Conservation (phyloP, 2,797 vertebrate genomes). For the Hydrocynus forskahlii region DNA sequence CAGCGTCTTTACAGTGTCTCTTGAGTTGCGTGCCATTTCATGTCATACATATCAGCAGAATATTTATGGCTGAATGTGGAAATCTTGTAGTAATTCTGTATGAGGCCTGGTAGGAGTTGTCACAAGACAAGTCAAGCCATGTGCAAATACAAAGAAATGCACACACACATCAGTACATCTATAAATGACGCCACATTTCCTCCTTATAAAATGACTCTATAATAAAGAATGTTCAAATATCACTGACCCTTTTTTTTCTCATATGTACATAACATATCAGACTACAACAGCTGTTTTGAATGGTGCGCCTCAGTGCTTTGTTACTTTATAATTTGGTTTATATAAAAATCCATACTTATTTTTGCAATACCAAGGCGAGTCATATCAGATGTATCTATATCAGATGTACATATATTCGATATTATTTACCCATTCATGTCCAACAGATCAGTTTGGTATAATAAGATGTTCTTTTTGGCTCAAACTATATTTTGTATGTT, state of each 20-base stretch:
- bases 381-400: not conserved
- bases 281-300: not conserved
- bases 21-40: not conserved
- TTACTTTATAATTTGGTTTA: not conserved
- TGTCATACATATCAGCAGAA: conserved; percentile 8
- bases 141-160: conserved; percentile 50
- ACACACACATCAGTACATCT: conserved; percentile 39
- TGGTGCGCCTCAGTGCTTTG: not conserved
- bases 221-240: conserved; percentile 60
- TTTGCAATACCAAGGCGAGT: not conserved
- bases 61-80: conserved; percentile 14
- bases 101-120: conserved; percentile 12
- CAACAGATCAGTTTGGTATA: not conserved
- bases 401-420: not conserved
- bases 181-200: conserved; percentile 38
- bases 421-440: not conserved
- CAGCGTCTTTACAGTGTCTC: not conserved
- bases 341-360: not conserved
- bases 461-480: not conserved
- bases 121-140: conserved; percentile 48
- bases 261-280: not conserved
- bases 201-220: conserved; percentile 44
- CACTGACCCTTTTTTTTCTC: conserved; percentile 41
- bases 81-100: conserved; percentile 16
- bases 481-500: too few relatives aligned